A percentile compares a stretch with the other conserved stretches of the same genome.
These are phyloP conservation scores for Carcinoscorpius rotundicauda DNA, from an alignment of 1,140 invertebrate species.

Conservation along the genomic window DNA sequence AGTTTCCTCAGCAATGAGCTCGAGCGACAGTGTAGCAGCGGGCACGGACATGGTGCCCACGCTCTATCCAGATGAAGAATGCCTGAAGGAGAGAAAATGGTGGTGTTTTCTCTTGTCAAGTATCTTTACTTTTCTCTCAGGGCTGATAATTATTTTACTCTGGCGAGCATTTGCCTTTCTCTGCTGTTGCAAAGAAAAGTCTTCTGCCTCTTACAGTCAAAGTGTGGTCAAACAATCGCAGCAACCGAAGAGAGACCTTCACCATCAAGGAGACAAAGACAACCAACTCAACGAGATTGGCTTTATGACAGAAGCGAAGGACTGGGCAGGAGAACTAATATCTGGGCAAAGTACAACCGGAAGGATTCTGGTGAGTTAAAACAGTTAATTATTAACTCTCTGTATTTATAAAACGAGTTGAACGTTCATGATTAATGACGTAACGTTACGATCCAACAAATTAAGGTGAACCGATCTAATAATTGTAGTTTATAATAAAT, in stretches of 20 bases:
- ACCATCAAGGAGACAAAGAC: no score
- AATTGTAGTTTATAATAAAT: no score
- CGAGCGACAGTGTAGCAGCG: no score
- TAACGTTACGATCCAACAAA: no score
- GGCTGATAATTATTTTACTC: conserved; percentile 62
- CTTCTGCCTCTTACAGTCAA: conserved; percentile 40
- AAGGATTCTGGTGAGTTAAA: conserved; percentile 81
- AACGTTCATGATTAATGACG: no score
- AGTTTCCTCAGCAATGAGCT: no score
- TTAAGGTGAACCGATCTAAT: no score
- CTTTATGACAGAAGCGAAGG: conserved; percentile 98
- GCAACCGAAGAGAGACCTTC: conserved; percentile 12
- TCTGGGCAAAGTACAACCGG: conserved; percentile 99
- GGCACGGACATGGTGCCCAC: background rate
- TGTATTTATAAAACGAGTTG: no score
- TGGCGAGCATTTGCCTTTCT: conserved; percentile 82
- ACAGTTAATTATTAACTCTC: no score
- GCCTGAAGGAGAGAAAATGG: conserved; percentile 78
- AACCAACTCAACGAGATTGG: conserved; percentile 50
- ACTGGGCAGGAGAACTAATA: conserved; percentile 99
- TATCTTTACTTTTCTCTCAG: conserved; percentile 88
- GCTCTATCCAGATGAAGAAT: conserved; percentile 34
- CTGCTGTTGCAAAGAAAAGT: conserved; percentile 58
- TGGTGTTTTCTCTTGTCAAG: conserved; percentile 94
- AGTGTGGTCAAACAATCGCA: conserved; percentile 9